Evolutionary conservation across 1,140 invertebrate genomes (phyloP), one percentile per base, ranked within the genome.

Genomic region (Drosophila nigromelanica): DNA sequence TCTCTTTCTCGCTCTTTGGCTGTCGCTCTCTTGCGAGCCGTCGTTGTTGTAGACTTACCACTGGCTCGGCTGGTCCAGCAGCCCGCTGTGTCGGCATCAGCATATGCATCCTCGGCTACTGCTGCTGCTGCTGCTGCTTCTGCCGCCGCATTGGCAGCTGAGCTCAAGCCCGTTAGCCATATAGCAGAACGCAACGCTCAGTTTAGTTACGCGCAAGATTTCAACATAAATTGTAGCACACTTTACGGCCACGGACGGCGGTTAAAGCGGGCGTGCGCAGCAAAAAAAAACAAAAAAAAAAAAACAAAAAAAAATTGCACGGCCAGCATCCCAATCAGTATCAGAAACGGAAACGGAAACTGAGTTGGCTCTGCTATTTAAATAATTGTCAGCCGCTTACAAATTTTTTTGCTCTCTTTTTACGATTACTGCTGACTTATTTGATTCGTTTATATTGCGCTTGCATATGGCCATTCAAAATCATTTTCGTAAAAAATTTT

Each of bases 201-300:
- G 56, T 75, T 56, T 40, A 61, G 78, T 59, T 48, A 50, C 56
- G 77, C 42, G 64, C 78, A 87, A 89, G 83, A 83, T 87, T 87
- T 82, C 79, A 83, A 80, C 76, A 75, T 66, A 89, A 76, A 78
- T 76, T 75, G 82, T 89, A 78, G 72, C 82, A 87, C 54, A 82
- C 54, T 81, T 69, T 68, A 70, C 78, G 59, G 81, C 21, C 33
- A 67, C 70, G 70, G 70, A 73, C 55, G 52, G 55, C 70, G 75
- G 74, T 59, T 60, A 63, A 58, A 69, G 82, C 82, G 82, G 75
- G 80, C 78, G 82, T 86, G 82, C 82, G 82, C 82, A 89, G 67
- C 71, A 73, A 35, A 35, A 8, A 35, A 76, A 60, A 76, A 35
- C 1, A 8, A 35, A 76, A 60, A 77, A 85, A 27, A 27, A 27